These are phyloP conservation scores for Amphimallon solstitiale DNA, from an alignment of 2,888 invertebrate species.

Conservation along the genomic window DNA sequence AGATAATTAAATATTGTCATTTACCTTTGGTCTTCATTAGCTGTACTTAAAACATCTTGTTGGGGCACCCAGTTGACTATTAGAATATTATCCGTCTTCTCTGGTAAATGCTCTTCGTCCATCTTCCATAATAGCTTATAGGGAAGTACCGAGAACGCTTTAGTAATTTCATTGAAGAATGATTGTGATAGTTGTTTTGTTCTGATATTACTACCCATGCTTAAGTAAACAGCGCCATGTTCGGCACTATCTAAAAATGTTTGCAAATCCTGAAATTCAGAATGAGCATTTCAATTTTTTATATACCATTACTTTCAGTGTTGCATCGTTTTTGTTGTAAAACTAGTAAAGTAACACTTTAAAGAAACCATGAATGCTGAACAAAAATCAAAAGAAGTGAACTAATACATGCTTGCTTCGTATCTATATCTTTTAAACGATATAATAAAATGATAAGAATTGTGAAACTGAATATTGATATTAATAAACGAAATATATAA, in stretches of 20 bases:
- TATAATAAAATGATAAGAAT: no score
- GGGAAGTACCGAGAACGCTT: slow-evolving; percentile 59
- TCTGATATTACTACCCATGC: slow-evolving; percentile 62
- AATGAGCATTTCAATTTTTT: neutral
- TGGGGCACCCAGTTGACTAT: slow-evolving; percentile 62
- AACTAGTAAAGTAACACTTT: no score
- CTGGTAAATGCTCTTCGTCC: slow-evolving; percentile 55
- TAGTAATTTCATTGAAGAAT: slow-evolving; percentile 53
- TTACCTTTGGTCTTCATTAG: neutral
- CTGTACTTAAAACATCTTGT: slow-evolving; percentile 58
- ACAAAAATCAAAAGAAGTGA: no score
- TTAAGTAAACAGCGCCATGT: slow-evolving; percentile 61
- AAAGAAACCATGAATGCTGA: no score
- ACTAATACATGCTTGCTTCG: no score
- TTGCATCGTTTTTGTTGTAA: no score
- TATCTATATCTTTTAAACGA: no score
- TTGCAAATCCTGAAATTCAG: slow-evolving; percentile 55
- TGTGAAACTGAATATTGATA: no score
- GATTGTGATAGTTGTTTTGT: slow-evolving; percentile 54
- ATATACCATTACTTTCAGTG: no score
- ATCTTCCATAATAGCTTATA: slow-evolving; percentile 64
- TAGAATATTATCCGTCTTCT: slow-evolving; percentile 58
- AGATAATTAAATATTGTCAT: neutral
- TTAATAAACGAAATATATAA: no score
- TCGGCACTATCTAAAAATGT: slow-evolving; percentile 55